A percentile compares a stretch with the other conserved stretches of the same genome.
Evolutionary conservation across 2,888 invertebrate genomes (phyloP).

Genomic region (Smittia aterrima): DNA sequence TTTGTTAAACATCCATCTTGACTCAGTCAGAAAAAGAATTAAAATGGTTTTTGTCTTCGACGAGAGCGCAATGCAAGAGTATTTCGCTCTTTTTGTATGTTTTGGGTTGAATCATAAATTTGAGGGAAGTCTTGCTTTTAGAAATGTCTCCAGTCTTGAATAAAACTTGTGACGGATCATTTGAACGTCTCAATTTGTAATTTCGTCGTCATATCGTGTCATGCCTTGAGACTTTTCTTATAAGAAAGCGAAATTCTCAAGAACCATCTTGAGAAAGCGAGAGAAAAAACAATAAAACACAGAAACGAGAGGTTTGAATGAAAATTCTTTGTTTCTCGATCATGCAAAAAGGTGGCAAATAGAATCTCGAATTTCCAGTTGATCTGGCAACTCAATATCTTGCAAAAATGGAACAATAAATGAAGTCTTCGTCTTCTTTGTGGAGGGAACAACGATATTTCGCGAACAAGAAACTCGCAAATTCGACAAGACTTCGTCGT

Average conservation of each 20-base stretch:
- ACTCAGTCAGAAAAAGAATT: background rate
- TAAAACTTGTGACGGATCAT: background rate
- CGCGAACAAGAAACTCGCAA: background rate
- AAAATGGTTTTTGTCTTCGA: background rate
- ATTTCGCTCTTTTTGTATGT: no score
- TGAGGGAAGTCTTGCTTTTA: no score
- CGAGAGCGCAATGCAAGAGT: background rate
- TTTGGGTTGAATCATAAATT: no score
- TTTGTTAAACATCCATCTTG: slow-evolving; percentile 5
- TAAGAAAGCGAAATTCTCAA: background rate
- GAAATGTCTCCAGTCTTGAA: background rate
- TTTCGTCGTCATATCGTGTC: background rate
- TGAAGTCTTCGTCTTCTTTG: slow-evolving; percentile 27
- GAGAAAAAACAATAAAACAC: background rate
- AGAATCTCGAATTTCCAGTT: no score
- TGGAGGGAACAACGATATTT: slow-evolving; percentile 21
- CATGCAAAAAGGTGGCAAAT: background rate
- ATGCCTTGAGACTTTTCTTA: background rate
- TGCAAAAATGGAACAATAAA: slow-evolving; percentile 27
- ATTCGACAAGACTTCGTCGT: slow-evolving; percentile 5
- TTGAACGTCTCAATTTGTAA: background rate
- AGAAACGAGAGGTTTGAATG: background rate
- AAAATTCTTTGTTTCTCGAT: background rate
- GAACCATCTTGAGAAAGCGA: background rate
- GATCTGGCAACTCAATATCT: background rate